A percentile compares a stretch with the other conserved stretches of the same genome.
Conservation (phyloP, 2,888 invertebrate genomes). For the Pandemis cinnamomeana region DNA sequence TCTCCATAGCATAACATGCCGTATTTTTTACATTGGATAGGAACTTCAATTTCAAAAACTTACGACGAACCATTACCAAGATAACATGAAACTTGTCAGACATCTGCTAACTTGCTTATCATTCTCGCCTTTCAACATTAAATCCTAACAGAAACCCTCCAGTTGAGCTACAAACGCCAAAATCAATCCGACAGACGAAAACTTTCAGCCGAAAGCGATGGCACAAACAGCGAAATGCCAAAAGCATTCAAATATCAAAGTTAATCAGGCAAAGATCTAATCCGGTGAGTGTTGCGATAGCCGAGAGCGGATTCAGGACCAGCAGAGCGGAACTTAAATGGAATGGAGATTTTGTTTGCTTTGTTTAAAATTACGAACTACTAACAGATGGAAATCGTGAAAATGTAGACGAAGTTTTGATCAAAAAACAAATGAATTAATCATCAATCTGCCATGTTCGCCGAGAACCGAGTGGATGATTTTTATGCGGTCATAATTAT, state of each 20-base stretch:
- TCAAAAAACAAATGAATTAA: too few relatives aligned
- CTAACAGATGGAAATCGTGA: too few relatives aligned
- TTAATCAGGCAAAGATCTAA: slow-evolving; percentile 26
- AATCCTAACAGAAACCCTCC: not conserved
- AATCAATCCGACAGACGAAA: not conserved
- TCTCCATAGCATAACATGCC: too few relatives aligned
- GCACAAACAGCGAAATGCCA: slow-evolving; percentile 15
- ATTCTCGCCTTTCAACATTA: not conserved
- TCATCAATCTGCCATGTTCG: too few relatives aligned
- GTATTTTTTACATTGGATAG: too few relatives aligned
- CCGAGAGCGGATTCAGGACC: slow-evolving; percentile 10
- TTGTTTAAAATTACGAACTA: not conserved
- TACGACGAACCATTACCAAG: not conserved
- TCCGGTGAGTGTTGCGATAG: slow-evolving; percentile 7
- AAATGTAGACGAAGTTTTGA: too few relatives aligned
- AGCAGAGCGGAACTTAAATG: not conserved
- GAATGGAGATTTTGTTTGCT: not conserved
- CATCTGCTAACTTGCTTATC: not conserved
- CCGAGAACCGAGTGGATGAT: too few relatives aligned
- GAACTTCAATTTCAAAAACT: too few relatives aligned
- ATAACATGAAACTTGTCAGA: not conserved
- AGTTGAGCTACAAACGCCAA: not conserved
- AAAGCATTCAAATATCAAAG: slow-evolving; percentile 31
- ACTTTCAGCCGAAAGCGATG: not conserved
- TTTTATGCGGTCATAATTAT: too few relatives aligned